These are phyloP conservation scores for Xenopus borealis DNA, from an alignment of 2,113 vertebrate species.

Conservation along the genomic window DNA sequence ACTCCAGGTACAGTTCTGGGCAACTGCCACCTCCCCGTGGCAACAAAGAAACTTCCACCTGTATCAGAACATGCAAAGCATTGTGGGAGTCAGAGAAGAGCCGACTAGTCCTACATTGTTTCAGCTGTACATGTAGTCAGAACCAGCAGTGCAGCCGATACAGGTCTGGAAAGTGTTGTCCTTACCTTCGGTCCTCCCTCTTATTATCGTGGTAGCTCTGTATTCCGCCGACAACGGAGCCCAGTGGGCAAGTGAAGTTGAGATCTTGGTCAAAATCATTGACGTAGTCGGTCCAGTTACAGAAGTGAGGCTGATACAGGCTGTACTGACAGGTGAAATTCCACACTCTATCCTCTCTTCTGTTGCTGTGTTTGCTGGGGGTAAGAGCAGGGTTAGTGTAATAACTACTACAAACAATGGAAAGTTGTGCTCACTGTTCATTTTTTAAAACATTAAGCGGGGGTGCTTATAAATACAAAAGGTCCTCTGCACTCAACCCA, in stretches of 20 bases:
- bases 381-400: too few species aligned
- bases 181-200: constrained; percentile 9
- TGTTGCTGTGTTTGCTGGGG: constrained; percentile 5
- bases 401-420: too few species aligned
- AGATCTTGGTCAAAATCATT: constrained; percentile 16
- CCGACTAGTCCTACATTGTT: not conserved
- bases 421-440: too few species aligned
- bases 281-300: constrained; percentile 4
- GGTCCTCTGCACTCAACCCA: too few species aligned
- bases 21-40: not conserved
- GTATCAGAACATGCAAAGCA: not conserved
- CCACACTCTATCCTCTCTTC: constrained; percentile 12
- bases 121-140: not conserved
- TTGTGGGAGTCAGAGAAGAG: not conserved
- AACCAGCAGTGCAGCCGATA: not conserved
- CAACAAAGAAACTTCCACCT: constrained; percentile 29
- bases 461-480: too few species aligned
- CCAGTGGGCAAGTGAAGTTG: not conserved
- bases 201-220: constrained; percentile 14
- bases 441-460: too few species aligned
- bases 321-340: constrained; percentile 4
- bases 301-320: not conserved
- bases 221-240: constrained; percentile 1
- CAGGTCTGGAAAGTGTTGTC: not conserved
- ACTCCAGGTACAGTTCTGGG: constrained; percentile 18